Evolutionary conservation across 2,888 invertebrate species (phyloP).

Genomic region (Argynnis bischoffii): DNA sequence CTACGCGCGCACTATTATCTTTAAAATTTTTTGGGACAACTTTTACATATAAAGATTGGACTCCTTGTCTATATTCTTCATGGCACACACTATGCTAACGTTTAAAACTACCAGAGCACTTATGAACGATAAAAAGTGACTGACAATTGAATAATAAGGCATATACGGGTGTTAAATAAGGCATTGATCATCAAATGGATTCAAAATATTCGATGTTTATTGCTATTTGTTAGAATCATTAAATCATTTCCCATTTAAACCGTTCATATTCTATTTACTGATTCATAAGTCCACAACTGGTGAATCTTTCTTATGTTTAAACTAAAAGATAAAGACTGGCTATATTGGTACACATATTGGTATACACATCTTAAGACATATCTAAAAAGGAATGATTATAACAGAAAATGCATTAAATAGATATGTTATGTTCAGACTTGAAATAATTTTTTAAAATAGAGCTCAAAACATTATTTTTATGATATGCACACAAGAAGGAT

Average conservation of each 20-base stretch:
- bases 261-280: too few relatives aligned
- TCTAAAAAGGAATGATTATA: conserved; percentile 51
- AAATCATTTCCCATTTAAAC: too few relatives aligned
- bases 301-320: conserved; percentile 12
- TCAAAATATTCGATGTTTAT: too few relatives aligned
- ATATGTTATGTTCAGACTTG: conserved; percentile 28
- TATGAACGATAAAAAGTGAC: conserved; percentile 40
- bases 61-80: too few relatives aligned
- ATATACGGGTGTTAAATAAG: too few relatives aligned
- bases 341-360: conserved; percentile 63
- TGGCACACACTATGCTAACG: conserved; percentile 7
- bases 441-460: conserved; percentile 7
- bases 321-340: conserved; percentile 57
- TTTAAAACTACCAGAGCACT: conserved; percentile 40
- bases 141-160: too few relatives aligned
- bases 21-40: too few relatives aligned
- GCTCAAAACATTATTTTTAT: conserved; percentile 21
- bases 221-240: too few relatives aligned
- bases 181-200: too few relatives aligned
- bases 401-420: conserved; percentile 33
- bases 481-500: conserved; percentile 43
- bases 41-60: too few relatives aligned
- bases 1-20: too few relatives aligned
- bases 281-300: not conserved
- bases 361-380: conserved; percentile 47